Evolutionary conservation across 2,888 invertebrate species (phyloP).

Genomic region (Tachystola acroxantha): DNA sequence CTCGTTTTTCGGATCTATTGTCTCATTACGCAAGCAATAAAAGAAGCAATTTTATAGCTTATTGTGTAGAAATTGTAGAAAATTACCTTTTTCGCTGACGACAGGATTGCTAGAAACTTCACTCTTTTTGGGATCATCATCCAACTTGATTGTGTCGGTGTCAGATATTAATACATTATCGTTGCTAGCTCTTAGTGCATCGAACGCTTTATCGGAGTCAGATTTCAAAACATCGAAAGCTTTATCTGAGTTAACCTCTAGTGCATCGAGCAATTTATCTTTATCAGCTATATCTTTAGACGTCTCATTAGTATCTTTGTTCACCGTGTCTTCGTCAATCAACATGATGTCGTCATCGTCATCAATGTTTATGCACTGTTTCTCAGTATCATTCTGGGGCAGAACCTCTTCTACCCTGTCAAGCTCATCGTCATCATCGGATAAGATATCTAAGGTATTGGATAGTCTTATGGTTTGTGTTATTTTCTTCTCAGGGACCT

Average conservation of each 20-base stretch:
- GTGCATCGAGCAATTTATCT: too few relatives aligned
- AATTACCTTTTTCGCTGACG: conserved; percentile 24
- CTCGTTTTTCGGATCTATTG: too few relatives aligned
- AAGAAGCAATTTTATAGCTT: too few relatives aligned
- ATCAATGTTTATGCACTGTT: conserved; percentile 52
- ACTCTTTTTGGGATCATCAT: conserved; percentile 16
- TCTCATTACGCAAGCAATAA: too few relatives aligned
- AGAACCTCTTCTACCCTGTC: conserved; percentile 14
- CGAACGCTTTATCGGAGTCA: too few relatives aligned
- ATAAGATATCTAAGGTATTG: conserved; percentile 58
- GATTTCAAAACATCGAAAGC: too few relatives aligned
- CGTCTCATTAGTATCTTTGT: conserved; percentile 15
- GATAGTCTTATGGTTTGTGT: conserved; percentile 41
- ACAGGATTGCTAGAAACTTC: conserved; percentile 2
- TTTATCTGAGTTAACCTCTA: too few relatives aligned
- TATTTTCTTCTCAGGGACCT: conserved; percentile 12
- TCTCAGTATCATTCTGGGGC: conserved; percentile 16
- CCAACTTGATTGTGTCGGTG: conserved; percentile 11
- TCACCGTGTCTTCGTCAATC: conserved; percentile 49
- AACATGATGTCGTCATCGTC: conserved; percentile 69
- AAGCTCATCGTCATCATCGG: conserved; percentile 58
- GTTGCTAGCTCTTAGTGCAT: too few relatives aligned
- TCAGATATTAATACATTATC: conserved; percentile 15
- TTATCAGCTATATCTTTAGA: conserved; percentile 8
- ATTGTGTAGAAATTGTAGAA: too few relatives aligned